Percentiles rank a stretch among this genome's conserved stretches.
phyloP scores from a whole-genome alignment of 2,888 invertebrate species.

The Pseudoips prasinana region DNA sequence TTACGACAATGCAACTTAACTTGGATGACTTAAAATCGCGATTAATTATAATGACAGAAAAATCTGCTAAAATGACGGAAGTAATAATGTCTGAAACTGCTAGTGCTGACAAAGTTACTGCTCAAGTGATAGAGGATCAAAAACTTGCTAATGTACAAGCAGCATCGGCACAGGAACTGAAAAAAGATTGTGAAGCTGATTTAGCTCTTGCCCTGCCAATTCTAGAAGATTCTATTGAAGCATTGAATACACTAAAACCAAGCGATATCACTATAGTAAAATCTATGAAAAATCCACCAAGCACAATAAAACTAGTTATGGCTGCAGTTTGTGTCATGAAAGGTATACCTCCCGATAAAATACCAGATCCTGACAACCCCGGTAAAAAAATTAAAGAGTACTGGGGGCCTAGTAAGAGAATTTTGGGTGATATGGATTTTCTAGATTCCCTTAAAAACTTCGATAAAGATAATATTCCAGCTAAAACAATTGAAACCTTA shows the following conservation, averaged over 20 bases:
- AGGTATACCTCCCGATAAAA: slow-evolving; percentile 88
- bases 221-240: slow-evolving; percentile 87
- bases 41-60: slow-evolving; percentile 86
- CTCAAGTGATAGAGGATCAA: slow-evolving; percentile 92
- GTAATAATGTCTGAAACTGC: slow-evolving; percentile 88
- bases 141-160: slow-evolving; percentile 94
- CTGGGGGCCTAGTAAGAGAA: slow-evolving; percentile 92
- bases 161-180: slow-evolving; percentile 90
- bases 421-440: slow-evolving; percentile 91
- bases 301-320: slow-evolving; percentile 91
- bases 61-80: slow-evolving; percentile 88
- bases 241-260: slow-evolving; percentile 92
- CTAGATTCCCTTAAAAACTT: slow-evolving; percentile 88
- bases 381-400: slow-evolving; percentile 88
- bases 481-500: slow-evolving; percentile 87
- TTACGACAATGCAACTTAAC: slow-evolving; percentile 88
- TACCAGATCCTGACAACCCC: slow-evolving; percentile 86
- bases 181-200: slow-evolving; percentile 96
- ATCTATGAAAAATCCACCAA: slow-evolving; percentile 94
- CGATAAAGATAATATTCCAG: slow-evolving; percentile 92
- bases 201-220: slow-evolving; percentile 93
- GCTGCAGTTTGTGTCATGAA: slow-evolving; percentile 95
- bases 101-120: slow-evolving; percentile 89
- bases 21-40: slow-evolving; percentile 88
- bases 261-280: slow-evolving; percentile 92